Evolutionary conservation across 2,797 vertebrate genomes (phyloP), one percentile per base, ranked within the genome.

Genomic region (Apogon hyalosoma): DNA sequence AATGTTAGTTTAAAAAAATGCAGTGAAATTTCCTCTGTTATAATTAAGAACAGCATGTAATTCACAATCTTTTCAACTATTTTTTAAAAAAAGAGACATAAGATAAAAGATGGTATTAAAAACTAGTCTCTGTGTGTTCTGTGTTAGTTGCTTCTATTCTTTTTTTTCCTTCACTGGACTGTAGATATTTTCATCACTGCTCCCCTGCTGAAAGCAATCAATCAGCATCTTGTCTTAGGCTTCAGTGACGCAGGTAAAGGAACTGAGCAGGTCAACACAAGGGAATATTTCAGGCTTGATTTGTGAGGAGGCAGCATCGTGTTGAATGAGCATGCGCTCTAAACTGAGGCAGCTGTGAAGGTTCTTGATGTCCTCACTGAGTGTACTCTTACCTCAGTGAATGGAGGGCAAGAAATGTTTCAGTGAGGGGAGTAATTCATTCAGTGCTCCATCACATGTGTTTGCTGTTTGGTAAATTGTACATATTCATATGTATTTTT

Each of bases 161-260:
- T 40, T 71, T 64, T 83, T 85, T 73, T 69, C 45, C 73, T 73
- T 83, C 52, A 62, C 72, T 75, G 73, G 79, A 89, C 85, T 87
- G 81, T 88, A 92, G 92, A 91, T 92, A 92, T 94, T 73, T 92
- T 88, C 88, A 88, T 92, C 92, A 86, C 84, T 62, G 6, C 84
- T 91, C 68, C 91, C 91, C 87, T 91, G 90, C 90, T 92, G 92
- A 92, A 93, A 93, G 86, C 90, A 93, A 94, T 93, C 92, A 91
- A 93, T 94, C 91, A 91, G 90, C 85, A 88, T 92, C 90, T 94
- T 90, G 90, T 93, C 90, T 92, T 84, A 66, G 80, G 82, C 91
- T 89, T 89, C 86, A 87, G 84, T 93, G 89, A 94, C 87, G 91
- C 92, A 91, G 85, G 88, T 88, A 90, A 89, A 89, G 83, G 86